Percentiles rank a stretch among this genome's conserved stretches.
Evolutionary conservation across 2,113 vertebrate genomes (phyloP).

Genomic region (Nipponia nippon): DNA sequence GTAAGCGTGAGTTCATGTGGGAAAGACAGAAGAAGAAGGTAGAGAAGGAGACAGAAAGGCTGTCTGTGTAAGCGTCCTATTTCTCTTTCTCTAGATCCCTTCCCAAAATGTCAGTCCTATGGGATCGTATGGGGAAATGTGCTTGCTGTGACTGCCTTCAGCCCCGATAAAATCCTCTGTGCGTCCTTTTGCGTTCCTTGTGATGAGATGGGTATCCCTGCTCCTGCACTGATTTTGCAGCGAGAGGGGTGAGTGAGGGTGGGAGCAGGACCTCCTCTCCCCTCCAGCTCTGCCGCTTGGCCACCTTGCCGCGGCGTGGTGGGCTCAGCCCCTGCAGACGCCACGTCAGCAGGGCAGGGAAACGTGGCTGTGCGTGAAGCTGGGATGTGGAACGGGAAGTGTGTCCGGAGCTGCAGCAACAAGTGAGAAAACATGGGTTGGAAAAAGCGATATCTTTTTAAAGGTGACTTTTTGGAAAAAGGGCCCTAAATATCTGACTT

Average conservation of each 20-base stretch:
- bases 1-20: not conserved
- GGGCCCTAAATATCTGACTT: not conserved
- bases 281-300: not conserved
- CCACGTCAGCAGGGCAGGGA: not conserved
- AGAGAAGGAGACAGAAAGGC: not conserved
- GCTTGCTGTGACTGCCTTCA: not conserved
- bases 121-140: not conserved
- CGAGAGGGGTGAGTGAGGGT: not conserved
- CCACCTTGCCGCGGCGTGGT: accelerated
- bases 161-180: not conserved
- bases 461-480: not conserved
- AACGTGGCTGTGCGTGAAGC: accelerated
- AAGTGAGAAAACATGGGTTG: not conserved
- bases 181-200: accelerated
- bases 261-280: not conserved
- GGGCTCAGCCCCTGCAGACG: not conserved
- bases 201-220: not conserved
- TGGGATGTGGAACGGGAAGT: accelerated
- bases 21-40: not conserved
- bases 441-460: accelerated
- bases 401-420: not conserved
- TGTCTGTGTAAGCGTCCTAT: not conserved
- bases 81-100: not conserved
- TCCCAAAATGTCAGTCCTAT: not conserved
- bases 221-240: not conserved